Conservation (phyloP, 1,140 invertebrate genomes). For the Idris sp. region DNA sequence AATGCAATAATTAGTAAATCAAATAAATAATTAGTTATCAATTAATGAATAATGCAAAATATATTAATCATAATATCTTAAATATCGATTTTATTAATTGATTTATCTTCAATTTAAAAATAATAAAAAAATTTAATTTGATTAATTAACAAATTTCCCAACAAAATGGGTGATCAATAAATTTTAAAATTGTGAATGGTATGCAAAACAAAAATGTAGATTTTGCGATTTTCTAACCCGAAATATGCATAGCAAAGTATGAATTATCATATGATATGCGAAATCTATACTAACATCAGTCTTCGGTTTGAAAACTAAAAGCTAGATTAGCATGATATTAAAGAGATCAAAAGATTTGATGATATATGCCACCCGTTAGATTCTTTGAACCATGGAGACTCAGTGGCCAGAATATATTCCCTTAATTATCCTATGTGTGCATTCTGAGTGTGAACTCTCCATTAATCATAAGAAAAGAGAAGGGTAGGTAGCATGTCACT, state of each 20-base stretch:
- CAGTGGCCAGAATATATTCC: slow-evolving; percentile 78
- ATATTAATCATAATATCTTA: too few species aligned
- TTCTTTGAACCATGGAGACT: slow-evolving; percentile 74
- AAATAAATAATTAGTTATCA: neutral
- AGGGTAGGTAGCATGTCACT: slow-evolving; percentile 67
- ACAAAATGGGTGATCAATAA: too few species aligned
- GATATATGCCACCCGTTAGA: slow-evolving; percentile 73
- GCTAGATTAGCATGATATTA: slow-evolving; percentile 60
- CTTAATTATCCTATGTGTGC: slow-evolving; percentile 79
- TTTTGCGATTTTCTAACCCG: slow-evolving; percentile 20
- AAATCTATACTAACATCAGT: slow-evolving; percentile 50
- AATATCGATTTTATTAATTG: too few species aligned
- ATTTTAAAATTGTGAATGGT: too few species aligned
- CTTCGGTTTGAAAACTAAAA: slow-evolving; percentile 59
- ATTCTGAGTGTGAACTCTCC: slow-evolving; percentile 79
- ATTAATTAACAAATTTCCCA: too few species aligned
- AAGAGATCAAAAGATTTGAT: slow-evolving; percentile 60
- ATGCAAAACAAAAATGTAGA: slow-evolving; percentile 7
- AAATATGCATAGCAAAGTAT: slow-evolving; percentile 30
- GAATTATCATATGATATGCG: slow-evolving; percentile 51
- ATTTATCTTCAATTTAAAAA: too few species aligned
- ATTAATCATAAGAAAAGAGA: slow-evolving; percentile 78
- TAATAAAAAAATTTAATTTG: too few species aligned
- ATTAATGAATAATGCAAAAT: too few species aligned
- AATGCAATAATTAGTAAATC: slow-evolving; percentile 17